phyloP scores from a whole-genome alignment of 1,140 invertebrate species.

The Stenopsyche tienmushanensis region DNA sequence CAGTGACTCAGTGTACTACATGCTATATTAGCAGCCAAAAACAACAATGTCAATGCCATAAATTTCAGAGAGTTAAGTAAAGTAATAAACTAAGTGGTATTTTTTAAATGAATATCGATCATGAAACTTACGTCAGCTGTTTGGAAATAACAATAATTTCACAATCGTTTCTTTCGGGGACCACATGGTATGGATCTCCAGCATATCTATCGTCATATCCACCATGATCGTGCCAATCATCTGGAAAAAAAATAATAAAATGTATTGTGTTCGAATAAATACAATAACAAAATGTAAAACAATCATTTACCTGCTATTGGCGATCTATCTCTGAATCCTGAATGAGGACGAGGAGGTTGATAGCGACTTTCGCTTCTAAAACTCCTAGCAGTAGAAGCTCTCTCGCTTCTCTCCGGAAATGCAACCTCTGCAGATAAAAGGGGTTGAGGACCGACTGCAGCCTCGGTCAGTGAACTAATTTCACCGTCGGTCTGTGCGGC shows the following conservation, averaged over 20 bases:
- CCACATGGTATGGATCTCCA: conserved; percentile 48
- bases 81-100: conserved; percentile 7
- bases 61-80: too few relatives aligned
- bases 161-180: conserved; percentile 75
- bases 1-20: too few relatives aligned
- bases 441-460: neutral
- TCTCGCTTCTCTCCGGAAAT: conserved; percentile 5
- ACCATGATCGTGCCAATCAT: conserved; percentile 22
- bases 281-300: neutral
- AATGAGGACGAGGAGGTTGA: neutral
- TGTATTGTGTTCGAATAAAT: neutral
- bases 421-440: neutral
- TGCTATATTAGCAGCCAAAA: too few relatives aligned
- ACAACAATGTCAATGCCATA: too few relatives aligned
- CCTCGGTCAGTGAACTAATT: neutral
- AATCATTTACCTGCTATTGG: conserved; percentile 10
- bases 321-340: conserved; percentile 16
- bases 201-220: conserved; percentile 21
- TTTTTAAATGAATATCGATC: neutral
- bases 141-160: conserved; percentile 85
- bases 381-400: neutral
- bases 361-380: conserved; percentile 18
- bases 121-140: conserved; percentile 68
- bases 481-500: neutral
- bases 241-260: conserved; percentile 15